phyloP scores from a whole-genome alignment of 2,797 vertebrate species.

The Psittacula derbiana region DNA sequence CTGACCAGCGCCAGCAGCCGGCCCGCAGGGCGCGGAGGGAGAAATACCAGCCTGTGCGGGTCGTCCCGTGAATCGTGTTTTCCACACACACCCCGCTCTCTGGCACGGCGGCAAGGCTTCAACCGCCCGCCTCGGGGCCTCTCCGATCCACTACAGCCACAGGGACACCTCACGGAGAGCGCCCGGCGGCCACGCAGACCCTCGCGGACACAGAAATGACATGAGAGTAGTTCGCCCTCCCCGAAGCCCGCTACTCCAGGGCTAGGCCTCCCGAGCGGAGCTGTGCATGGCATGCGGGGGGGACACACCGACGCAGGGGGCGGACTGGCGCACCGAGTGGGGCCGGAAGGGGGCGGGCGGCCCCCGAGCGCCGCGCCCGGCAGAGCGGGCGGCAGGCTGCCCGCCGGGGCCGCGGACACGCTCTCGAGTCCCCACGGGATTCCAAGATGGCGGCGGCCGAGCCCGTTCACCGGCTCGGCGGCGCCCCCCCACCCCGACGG shows the following conservation, averaged over 20 bases:
- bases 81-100: neutral
- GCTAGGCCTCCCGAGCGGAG: neutral
- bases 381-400: too few relatives aligned
- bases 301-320: neutral
- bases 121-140: neutral
- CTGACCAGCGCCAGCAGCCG: neutral
- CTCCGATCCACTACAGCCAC: neutral
- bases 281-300: neutral
- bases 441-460: conserved; percentile 70
- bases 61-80: too few relatives aligned
- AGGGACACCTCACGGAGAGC: neutral
- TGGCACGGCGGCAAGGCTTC: neutral
- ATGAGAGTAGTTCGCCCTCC: neutral
- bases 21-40: neutral
- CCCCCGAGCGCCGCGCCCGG: neutral
- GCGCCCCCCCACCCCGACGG: neutral
- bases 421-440: conserved; percentile 36
- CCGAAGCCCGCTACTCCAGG: neutral
- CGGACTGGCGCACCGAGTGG: neutral
- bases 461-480: neutral
- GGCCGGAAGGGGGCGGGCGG: neutral
- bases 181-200: neutral
- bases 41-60: neutral
- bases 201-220: neutral
- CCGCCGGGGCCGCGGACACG: neutral